Evolutionary conservation across 1,140 invertebrate species (phyloP).

Genomic region (Octopus sinensis): DNA sequence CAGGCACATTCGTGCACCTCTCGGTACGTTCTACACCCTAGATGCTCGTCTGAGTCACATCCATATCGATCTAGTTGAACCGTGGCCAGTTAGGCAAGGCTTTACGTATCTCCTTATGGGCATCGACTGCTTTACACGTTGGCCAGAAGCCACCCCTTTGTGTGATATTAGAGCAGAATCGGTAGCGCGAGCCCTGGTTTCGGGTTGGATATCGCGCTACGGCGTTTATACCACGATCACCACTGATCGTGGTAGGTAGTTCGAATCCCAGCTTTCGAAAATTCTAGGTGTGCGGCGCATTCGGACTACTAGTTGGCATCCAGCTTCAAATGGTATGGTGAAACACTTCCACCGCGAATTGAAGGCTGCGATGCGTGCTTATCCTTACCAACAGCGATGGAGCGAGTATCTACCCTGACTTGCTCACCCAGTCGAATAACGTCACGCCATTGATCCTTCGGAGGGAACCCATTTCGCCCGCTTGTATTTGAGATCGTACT

Average conservation of each 20-base stretch:
- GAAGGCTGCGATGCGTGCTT: too few species aligned
- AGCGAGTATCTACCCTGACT: too few species aligned
- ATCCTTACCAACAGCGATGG: too few species aligned
- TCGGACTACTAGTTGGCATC: too few species aligned
- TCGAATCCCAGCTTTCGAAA: constrained; percentile 24
- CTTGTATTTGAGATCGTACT: too few species aligned
- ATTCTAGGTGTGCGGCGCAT: too few species aligned
- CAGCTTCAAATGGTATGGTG: too few species aligned
- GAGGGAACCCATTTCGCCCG: too few species aligned
- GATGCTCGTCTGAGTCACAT: constrained; percentile 46
- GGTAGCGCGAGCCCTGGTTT: constrained; percentile 39
- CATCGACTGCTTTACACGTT: constrained; percentile 37
- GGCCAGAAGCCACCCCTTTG: constrained; percentile 56
- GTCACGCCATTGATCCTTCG: too few species aligned
- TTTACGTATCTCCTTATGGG: constrained; percentile 53
- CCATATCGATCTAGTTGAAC: constrained; percentile 61
- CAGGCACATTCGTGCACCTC: too few species aligned
- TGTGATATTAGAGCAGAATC: constrained; percentile 52
- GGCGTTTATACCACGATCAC: constrained; percentile 43
- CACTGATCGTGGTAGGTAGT: constrained; percentile 53
- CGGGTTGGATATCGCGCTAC: constrained; percentile 48
- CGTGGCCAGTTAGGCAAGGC: constrained; percentile 47
- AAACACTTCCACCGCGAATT: too few species aligned
- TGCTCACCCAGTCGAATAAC: too few species aligned
- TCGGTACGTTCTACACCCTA: neutral